Evolutionary conservation across 2,888 invertebrate genomes (phyloP).

Genomic region (Yponomeuta plumbellus): DNA sequence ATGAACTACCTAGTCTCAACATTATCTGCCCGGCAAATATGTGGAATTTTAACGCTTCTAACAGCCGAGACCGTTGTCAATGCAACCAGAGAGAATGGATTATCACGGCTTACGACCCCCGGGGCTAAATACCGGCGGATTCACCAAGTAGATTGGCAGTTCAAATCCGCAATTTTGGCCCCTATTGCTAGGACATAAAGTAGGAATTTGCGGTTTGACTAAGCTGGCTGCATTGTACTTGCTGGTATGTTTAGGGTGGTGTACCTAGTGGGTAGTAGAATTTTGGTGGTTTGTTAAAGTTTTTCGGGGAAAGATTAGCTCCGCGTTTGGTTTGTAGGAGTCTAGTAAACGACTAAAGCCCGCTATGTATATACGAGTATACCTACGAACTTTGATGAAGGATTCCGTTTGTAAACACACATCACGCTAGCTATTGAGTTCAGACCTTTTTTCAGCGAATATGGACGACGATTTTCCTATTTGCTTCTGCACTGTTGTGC

Average conservation of each 20-base stretch:
- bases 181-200: not conserved
- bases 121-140: constrained; percentile 23
- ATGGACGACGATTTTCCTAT: too few species aligned
- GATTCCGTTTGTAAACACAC: too few species aligned
- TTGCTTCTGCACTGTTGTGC: too few species aligned
- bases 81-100: constrained; percentile 38
- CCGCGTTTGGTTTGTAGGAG: too few species aligned
- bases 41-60: constrained; percentile 14
- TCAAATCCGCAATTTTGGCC: not conserved
- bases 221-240: not conserved
- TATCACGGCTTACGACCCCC: constrained; percentile 33
- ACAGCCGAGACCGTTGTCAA: constrained; percentile 32
- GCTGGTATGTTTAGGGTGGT: not conserved
- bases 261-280: not conserved
- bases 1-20: not conserved
- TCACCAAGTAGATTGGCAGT: not conserved
- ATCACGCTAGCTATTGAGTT: too few species aligned
- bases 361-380: too few species aligned
- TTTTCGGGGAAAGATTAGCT: too few species aligned
- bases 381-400: too few species aligned
- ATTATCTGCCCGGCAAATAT: not conserved
- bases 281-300: not conserved
- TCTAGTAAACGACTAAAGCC: too few species aligned
- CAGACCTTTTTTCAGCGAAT: too few species aligned
- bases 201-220: not conserved